Percentiles rank a stretch among this genome's conserved stretches.
Evolutionary conservation across 2,113 vertebrate species (phyloP).

Genomic region (Lanius ludovicianus): DNA sequence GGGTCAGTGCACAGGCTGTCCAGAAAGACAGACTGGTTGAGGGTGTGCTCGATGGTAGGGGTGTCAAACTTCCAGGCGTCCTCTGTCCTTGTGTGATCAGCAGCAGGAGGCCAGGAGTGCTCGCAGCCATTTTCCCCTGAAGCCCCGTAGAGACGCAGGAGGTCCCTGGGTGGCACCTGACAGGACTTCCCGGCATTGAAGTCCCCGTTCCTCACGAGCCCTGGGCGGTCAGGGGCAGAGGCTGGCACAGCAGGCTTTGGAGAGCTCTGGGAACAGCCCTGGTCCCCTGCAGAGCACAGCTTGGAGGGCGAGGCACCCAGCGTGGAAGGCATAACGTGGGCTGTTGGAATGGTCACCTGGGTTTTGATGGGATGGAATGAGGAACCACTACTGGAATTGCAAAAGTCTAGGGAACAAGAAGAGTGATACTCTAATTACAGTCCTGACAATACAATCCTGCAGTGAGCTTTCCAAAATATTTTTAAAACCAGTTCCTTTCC

Average conservation of each 20-base stretch:
- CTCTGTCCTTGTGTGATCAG: slow-evolving; percentile 78
- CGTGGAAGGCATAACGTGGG: slow-evolving; percentile 97
- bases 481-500: neutral
- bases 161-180: slow-evolving; percentile 68
- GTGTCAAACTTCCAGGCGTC: slow-evolving; percentile 86
- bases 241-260: slow-evolving; percentile 74
- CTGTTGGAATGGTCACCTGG: slow-evolving; percentile 93
- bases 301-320: slow-evolving; percentile 82
- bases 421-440: neutral
- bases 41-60: slow-evolving; percentile 85
- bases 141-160: slow-evolving; percentile 77
- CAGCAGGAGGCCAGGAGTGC: slow-evolving; percentile 78
- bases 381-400: slow-evolving; percentile 83
- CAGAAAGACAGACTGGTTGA: slow-evolving; percentile 87
- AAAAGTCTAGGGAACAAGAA: slow-evolving; percentile 80
- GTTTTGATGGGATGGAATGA: slow-evolving; percentile 94
- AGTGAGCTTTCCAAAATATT: neutral
- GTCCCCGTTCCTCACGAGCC: slow-evolving; percentile 59
- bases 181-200: neutral
- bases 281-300: slow-evolving; percentile 66
- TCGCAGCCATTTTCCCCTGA: slow-evolving; percentile 78
- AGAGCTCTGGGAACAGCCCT: slow-evolving; percentile 54
- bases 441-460: neutral
- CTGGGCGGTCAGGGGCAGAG: slow-evolving; percentile 33
- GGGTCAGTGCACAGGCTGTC: slow-evolving; percentile 82